Base-by-base conservation (phyloP, 2,113 vertebrate genomes). In the Grantiella picta region DNA sequence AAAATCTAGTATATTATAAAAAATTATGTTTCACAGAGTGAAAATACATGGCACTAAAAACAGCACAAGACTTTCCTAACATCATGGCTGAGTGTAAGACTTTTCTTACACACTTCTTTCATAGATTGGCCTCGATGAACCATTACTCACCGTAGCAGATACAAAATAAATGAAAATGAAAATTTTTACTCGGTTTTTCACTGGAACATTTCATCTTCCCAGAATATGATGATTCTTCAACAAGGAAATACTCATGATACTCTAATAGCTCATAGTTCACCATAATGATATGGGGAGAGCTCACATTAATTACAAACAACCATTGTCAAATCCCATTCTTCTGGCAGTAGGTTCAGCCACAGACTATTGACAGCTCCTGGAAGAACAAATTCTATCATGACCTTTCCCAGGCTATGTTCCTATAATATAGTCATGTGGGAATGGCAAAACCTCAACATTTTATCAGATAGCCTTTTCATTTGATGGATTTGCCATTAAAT, bases 361-460 rank as follows among this genome's bases (percentile, higher is more conserved):
- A 7, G n/a, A 73, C 17, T 35, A 56, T 90, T 93, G 88, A 95
- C 88, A 96, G 87, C 85, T 94, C 69, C 87, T 61, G 56, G 42
- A 54, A 86, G 36, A 92, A 8, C 3, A 54, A 86, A 50, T 7
- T 72, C 16, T 9, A 18, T 82, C n/a, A 15, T 13, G 45, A 29
- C 27, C 13, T 84, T 89, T 57, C 27, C 27, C 21, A 56, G 40
- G 6, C 23, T 54, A 27, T 0, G 0, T 18, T 85, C 16, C 19
- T 78, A 27, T 22, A 31, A 47, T 10, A 25, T 0, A 45, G 10
- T 0, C 38, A 50, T 0, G 2, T 1, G 2, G 20, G 4, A 15
- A 23, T 2, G 21, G 15, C 10, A 79, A 70, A 93, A 10, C 3
- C 2, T 6, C 9, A 4, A 38, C 2, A 35, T 65, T 64, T 86